Percentiles rank a stretch among this genome's conserved stretches.
Evolutionary conservation across 2,797 vertebrate species (phyloP).

Genomic region (Melanotaenia parkinsoni): DNA sequence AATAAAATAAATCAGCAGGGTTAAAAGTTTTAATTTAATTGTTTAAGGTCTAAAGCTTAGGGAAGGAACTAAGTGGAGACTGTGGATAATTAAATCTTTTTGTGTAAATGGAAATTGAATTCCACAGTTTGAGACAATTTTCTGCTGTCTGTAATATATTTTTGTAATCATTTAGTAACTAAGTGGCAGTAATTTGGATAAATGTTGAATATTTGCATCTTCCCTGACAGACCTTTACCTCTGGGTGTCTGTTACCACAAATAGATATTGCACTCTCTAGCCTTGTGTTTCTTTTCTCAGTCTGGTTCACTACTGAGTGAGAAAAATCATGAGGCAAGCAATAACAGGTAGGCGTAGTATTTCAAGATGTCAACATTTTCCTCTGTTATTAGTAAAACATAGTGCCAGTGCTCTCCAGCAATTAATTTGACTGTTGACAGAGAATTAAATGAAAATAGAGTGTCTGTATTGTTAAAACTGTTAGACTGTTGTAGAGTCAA

Average conservation of each 20-base stretch:
- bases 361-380: constrained; percentile 27
- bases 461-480: constrained; percentile 15
- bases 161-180: constrained; percentile 67
- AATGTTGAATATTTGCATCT: constrained; percentile 31
- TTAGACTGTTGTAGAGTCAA: constrained; percentile 14
- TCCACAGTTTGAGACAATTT: constrained; percentile 57
- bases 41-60: constrained; percentile 34
- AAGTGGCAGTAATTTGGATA: constrained; percentile 55
- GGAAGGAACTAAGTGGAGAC: constrained; percentile 27
- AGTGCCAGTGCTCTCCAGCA: constrained; percentile 9
- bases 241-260: constrained; percentile 29
- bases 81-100: constrained; percentile 75
- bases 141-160: constrained; percentile 52
- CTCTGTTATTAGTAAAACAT: constrained; percentile 32
- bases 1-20: constrained; percentile 41
- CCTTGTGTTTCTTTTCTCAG: constrained; percentile 16
- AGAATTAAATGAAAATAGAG: not conserved
- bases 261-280: constrained; percentile 15
- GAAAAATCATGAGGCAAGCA: not conserved
- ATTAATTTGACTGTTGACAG: constrained; percentile 32
- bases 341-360: constrained; percentile 8
- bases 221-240: constrained; percentile 42
- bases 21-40: constrained; percentile 46
- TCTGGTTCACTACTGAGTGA: not conserved
- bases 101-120: constrained; percentile 68